Base-by-base conservation (phyloP, 2,797 vertebrate species). In the Leptatherina wallacei region DNA sequence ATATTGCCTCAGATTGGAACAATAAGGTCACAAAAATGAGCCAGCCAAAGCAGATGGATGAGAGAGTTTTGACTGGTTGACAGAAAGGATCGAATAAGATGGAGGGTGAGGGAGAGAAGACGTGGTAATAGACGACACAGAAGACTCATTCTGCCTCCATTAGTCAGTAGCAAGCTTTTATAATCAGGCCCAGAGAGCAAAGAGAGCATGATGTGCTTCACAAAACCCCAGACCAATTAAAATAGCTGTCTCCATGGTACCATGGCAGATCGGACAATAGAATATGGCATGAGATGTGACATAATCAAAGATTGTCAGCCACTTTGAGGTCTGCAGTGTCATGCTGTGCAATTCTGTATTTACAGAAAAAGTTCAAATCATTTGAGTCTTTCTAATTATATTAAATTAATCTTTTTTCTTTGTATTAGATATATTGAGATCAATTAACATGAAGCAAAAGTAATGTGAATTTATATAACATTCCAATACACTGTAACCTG, bases 111-210 rank as follows among this genome's bases (percentile, higher is more conserved):
- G 56, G 35, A 35, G 76, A 56, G 63, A 70, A 47, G 73, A 69
- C 57, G 68, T 30, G 27, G 54, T 77, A 75, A 81, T 36, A 72
- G 83, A 80, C 61, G 72, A 61, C 44, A 85, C 77, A 85, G 78
- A 83, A 79, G 66, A 85, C 80, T 85, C 84, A 71, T 80, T 85
- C 81, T 86, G 84, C 79, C 73, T 85, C 83, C 76, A 87, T 75
- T 74, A 85, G 80, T 78, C 80, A 64, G 68, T 56, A 61, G 72
- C 30, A 20, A 81, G 85, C 72, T 82, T 79, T 84, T 62, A 72
- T 85, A 88, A 90, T 82, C 82, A 71, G 74, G 66, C 71, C 76
- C 76, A 66, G 69, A 73, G 84, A 88, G 86, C 73, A 83, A 79
- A 70, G 71, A 80, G 75, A 84, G 77, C 76, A 80, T 56, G 69